These are phyloP conservation scores for Stictocephala bisonia DNA, from an alignment of 2,888 invertebrate species.

Conservation along the genomic window DNA sequence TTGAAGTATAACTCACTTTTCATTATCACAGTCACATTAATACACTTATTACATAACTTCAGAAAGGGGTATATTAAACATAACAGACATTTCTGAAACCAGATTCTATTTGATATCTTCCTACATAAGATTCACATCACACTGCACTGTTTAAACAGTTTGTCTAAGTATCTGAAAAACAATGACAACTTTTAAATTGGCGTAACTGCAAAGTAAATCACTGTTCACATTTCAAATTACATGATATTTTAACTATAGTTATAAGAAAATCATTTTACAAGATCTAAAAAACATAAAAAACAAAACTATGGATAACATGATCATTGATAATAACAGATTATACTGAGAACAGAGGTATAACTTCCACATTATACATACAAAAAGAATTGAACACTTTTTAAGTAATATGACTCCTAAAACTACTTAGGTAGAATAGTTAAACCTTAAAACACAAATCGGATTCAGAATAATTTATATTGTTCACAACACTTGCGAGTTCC, in stretches of 20 bases:
- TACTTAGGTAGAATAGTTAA: constrained; percentile 5
- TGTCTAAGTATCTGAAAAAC: constrained; percentile 8
- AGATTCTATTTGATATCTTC: constrained; percentile 42
- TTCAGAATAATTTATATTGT: background rate
- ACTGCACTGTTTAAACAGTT: constrained; percentile 29
- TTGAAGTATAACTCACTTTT: background rate
- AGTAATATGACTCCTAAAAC: background rate
- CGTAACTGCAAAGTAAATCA: constrained; percentile 24
- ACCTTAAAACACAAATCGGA: constrained; percentile 1
- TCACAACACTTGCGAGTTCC: constrained; percentile 1
- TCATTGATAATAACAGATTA: background rate
- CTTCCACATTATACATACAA: constrained; percentile 29
- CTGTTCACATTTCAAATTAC: constrained; percentile 20
- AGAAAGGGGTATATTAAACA: constrained; percentile 19
- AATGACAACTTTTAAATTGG: background rate
- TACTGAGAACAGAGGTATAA: background rate
- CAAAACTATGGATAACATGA: background rate
- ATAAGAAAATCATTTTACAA: too few relatives aligned
- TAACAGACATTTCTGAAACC: constrained; percentile 39
- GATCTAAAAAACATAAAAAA: too few relatives aligned
- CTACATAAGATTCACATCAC: constrained; percentile 31
- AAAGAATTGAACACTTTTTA: too few relatives aligned
- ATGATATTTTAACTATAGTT: constrained; percentile 1
- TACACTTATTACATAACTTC: background rate
- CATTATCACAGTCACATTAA: background rate